A percentile compares a stretch with the other conserved stretches of the same genome.
These are phyloP conservation scores for Vireo altiloquus DNA, from an alignment of 2,113 vertebrate genomes.

Conservation along the genomic window DNA sequence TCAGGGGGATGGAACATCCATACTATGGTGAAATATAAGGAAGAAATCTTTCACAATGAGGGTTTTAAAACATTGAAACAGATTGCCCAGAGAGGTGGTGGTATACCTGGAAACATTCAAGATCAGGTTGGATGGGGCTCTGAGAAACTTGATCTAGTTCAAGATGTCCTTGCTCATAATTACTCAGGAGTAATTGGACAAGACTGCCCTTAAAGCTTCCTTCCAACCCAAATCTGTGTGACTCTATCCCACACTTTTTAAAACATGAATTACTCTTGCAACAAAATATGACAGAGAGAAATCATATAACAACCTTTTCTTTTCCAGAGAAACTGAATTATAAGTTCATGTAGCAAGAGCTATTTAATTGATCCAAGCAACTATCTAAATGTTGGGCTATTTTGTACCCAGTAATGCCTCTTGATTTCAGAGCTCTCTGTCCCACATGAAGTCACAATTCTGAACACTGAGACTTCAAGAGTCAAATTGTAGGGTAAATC, in stretches of 20 bases:
- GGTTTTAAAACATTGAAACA: not conserved
- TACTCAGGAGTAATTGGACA: not conserved
- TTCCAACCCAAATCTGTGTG: not conserved
- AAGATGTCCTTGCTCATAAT: not conserved
- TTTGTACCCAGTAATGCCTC: too few species aligned
- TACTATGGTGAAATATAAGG: not conserved
- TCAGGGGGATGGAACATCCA: not conserved
- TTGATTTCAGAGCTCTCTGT: not conserved
- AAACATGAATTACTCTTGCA: not conserved
- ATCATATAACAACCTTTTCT: not conserved
- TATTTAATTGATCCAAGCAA: not conserved
- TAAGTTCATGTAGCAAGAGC: not conserved
- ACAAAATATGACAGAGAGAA: not conserved
- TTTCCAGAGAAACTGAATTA: not conserved
- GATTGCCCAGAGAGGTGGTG: not conserved
- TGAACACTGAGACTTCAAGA: not conserved
- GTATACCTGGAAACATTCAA: not conserved
- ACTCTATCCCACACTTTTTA: not conserved
- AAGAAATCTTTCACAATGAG: not conserved
- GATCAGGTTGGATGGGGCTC: not conserved
- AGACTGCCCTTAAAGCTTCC: not conserved
- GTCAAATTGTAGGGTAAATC: not conserved
- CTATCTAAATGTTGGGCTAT: not conserved
- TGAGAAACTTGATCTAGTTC: not conserved
- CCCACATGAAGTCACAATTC: not conserved